Evolutionary conservation across 1,140 invertebrate species (phyloP).

Genomic region (Sycophila sp.): DNA sequence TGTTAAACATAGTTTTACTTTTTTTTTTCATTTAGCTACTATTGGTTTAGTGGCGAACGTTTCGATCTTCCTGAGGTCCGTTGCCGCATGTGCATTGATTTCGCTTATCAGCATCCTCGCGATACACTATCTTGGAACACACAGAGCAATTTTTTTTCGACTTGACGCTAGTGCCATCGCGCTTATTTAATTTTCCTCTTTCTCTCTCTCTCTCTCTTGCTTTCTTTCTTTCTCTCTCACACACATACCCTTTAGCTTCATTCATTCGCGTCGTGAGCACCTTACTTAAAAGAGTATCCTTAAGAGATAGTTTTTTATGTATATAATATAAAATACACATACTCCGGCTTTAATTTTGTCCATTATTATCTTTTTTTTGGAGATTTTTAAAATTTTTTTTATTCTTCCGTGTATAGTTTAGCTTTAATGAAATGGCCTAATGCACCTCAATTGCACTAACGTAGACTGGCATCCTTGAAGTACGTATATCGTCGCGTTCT

Average conservation of each 20-base stretch:
- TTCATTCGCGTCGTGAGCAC: slow-evolving; percentile 8
- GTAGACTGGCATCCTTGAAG: slow-evolving; percentile 58
- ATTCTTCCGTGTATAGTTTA: no score
- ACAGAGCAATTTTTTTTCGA: no score
- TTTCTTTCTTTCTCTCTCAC: neutral
- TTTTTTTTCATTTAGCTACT: no score
- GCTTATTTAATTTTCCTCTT: neutral
- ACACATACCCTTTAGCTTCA: neutral
- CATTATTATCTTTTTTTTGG: no score
- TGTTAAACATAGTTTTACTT: no score
- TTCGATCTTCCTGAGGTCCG: no score
- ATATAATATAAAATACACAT: slow-evolving; percentile 23
- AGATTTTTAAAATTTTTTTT: neutral
- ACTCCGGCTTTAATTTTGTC: no score
- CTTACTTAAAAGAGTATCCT: slow-evolving; percentile 19
- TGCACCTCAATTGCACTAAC: slow-evolving; percentile 52
- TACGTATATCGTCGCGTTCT: slow-evolving; percentile 59
- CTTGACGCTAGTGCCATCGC: neutral
- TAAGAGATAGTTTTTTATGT: neutral
- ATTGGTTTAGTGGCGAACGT: no score
- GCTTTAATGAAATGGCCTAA: no score
- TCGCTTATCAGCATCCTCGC: no score
- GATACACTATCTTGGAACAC: no score
- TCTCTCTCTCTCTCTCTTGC: neutral
- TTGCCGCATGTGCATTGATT: no score